A percentile compares a stretch with the other conserved stretches of the same genome.
These are phyloP conservation scores for Dromaius novaehollandiae DNA, from an alignment of 2,113 vertebrate genomes.

Conservation along the genomic window DNA sequence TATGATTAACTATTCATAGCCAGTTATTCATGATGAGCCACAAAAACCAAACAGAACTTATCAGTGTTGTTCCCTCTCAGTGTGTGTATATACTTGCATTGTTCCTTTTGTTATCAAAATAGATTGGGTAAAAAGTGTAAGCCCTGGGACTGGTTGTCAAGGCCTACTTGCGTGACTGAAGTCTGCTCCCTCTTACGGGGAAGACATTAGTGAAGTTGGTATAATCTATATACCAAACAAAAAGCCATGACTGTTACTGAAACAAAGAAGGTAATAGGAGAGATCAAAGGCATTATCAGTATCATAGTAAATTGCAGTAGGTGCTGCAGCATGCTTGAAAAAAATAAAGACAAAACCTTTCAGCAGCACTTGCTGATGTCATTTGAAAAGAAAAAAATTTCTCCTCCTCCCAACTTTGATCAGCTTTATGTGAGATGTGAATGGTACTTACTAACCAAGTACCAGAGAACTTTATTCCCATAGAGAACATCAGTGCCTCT, in stretches of 20 bases:
- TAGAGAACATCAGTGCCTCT: rapidly evolving
- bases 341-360: not conserved
- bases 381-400: not conserved
- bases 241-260: not conserved
- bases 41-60: not conserved
- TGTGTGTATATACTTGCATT: rapidly evolving
- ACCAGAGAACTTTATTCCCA: too few species aligned
- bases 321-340: not conserved
- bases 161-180: not conserved
- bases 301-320: not conserved
- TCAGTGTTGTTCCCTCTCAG: not conserved
- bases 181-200: not conserved
- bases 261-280: not conserved
- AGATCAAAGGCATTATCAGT: not conserved
- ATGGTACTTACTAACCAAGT: not conserved
- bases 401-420: rapidly evolving
- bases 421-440: not conserved
- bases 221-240: rapidly evolving
- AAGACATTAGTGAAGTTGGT: not conserved
- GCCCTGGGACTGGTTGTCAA: not conserved
- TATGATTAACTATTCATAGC: not conserved
- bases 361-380: not conserved
- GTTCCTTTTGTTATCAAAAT: not conserved
- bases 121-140: not conserved
- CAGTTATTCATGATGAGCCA: not conserved